These are phyloP conservation scores for Hypsibius dujardini DNA, from an alignment of 1,140 invertebrate species.

Conservation along the genomic window DNA sequence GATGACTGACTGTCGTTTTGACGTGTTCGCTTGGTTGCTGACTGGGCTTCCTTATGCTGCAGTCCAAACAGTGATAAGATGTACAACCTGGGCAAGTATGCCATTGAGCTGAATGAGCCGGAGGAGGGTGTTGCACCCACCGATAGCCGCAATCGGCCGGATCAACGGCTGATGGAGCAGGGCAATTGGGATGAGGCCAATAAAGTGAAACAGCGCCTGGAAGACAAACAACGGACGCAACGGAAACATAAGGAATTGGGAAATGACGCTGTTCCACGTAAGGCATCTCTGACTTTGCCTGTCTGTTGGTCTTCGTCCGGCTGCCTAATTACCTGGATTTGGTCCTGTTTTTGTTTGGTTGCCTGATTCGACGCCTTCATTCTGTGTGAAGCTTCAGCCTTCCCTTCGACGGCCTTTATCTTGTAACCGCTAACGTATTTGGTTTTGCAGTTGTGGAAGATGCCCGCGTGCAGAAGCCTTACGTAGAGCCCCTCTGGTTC, in stretches of 20 bases:
- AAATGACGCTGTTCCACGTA: too few species aligned
- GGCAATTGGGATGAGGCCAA: slow-evolving; percentile 92
- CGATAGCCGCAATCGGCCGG: slow-evolving; percentile 75
- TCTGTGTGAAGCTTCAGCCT: too few species aligned
- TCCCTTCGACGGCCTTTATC: slow-evolving; percentile 34
- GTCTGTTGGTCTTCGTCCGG: too few species aligned
- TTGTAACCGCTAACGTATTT: slow-evolving; percentile 10
- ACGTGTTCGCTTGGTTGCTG: too few species aligned
- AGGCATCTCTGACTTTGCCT: too few species aligned
- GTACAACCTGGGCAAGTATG: slow-evolving; percentile 85
- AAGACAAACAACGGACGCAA: slow-evolving; percentile 75
- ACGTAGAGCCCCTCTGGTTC: slow-evolving; percentile 71
- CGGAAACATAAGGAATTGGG: slow-evolving; percentile 54
- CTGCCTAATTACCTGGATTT: too few species aligned
- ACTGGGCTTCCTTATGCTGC: too few species aligned
- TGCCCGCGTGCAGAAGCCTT: slow-evolving; percentile 3
- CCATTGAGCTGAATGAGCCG: slow-evolving; percentile 83
- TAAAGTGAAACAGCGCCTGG: slow-evolving; percentile 63
- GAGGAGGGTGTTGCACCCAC: slow-evolving; percentile 84
- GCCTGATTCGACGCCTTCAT: too few species aligned
- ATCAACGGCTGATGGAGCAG: slow-evolving; percentile 93
- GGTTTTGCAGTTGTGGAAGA: slow-evolving; percentile 1
- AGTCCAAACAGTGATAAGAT: slow-evolving; percentile 54
- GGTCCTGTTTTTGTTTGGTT: too few species aligned
- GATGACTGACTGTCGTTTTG: too few species aligned